Evolutionary conservation across 1,140 invertebrate genomes (phyloP).

Genomic region (Tetraneura akinire): DNA sequence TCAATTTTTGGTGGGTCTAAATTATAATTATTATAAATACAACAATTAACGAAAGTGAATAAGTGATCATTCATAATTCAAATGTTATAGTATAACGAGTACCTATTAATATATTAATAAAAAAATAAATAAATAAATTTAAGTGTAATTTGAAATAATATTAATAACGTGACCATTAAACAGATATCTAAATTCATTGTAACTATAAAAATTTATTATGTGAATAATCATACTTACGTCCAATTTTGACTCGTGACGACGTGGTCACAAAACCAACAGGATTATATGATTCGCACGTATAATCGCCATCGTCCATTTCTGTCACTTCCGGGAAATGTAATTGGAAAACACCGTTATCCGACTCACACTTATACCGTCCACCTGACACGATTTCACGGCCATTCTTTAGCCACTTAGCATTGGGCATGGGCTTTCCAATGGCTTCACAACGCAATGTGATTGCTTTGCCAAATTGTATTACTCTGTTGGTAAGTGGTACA

Average conservation of each 20-base stretch:
- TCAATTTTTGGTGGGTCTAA: constrained; percentile 89
- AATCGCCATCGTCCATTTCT: constrained; percentile 92
- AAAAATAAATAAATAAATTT: too few species aligned
- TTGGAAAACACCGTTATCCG: constrained; percentile 77
- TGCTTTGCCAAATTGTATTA: constrained; percentile 84
- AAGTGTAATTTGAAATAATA: too few species aligned
- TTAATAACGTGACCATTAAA: too few species aligned
- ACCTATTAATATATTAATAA: too few species aligned
- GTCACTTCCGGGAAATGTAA: constrained; percentile 89
- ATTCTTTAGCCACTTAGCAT: constrained; percentile 89
- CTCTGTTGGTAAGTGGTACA: constrained; percentile 74
- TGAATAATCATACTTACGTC: constrained; percentile 64
- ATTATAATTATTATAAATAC: constrained; percentile 51
- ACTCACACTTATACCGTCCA: constrained; percentile 71
- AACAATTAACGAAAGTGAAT: too few species aligned
- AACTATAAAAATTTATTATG: too few species aligned
- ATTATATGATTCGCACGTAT: constrained; percentile 94
- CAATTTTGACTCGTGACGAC: constrained; percentile 84
- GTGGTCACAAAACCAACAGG: constrained; percentile 85
- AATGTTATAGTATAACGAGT: too few species aligned
- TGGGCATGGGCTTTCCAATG: constrained; percentile 86
- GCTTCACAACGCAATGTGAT: constrained; percentile 79
- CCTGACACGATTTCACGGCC: constrained; percentile 78
- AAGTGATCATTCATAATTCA: too few species aligned
- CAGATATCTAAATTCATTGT: too few species aligned